Base-by-base conservation (phyloP, 2,113 vertebrate genomes). In the Lycaon pictus region DNA sequence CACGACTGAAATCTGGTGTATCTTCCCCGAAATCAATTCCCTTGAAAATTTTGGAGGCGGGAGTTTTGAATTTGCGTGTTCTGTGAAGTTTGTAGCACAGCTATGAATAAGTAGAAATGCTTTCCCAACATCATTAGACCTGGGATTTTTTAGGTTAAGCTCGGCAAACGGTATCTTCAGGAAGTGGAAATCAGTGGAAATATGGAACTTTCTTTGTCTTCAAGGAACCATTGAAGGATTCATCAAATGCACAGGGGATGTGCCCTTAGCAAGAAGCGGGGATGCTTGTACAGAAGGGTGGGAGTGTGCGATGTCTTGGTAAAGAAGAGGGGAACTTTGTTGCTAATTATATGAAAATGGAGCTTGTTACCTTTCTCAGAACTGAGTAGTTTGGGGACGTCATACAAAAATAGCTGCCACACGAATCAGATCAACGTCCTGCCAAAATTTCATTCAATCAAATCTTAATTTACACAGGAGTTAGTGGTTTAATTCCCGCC, bases 201-300 rank as follows among this genome's bases (percentile, higher is more conserved):
- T 92, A 11, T 89, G 48, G 23, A 86, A 89, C 11, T 51, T 92
- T 95, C 22, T 95, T 87, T 85, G 69, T 90, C 84, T 72, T 95
- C 16, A 53, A 37, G 25, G n/a, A 87, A 58, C 19, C 71, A 15
- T 72, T 56, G 9, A n/a, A 65, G 11, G 63, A 65, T 85, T 84
- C 23, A 3, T 95, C 32, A 93, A 92, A 86, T 63, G 62, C 69
- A 60, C 16, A 79, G 71, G 87, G 35, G 80, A 62, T 0, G 23
- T 5, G 3, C 82, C 71, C 16, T 76, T 4, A 27, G 7, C 74
- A 23, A 84, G 80, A 69, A 84, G 11, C 8, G 2, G n/a, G 20
- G 12, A 83, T 27, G 43, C 12, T 74, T 20, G 76, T 20, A 51
- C 0, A n/a, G 22, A 91, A 56, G 29, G 3, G n/a, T 85, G 15